A percentile compares a stretch with the other conserved stretches of the same genome.
phyloP scores from a whole-genome alignment of 2,888 invertebrate genomes.

The Mesodorylaimus sp. region DNA sequence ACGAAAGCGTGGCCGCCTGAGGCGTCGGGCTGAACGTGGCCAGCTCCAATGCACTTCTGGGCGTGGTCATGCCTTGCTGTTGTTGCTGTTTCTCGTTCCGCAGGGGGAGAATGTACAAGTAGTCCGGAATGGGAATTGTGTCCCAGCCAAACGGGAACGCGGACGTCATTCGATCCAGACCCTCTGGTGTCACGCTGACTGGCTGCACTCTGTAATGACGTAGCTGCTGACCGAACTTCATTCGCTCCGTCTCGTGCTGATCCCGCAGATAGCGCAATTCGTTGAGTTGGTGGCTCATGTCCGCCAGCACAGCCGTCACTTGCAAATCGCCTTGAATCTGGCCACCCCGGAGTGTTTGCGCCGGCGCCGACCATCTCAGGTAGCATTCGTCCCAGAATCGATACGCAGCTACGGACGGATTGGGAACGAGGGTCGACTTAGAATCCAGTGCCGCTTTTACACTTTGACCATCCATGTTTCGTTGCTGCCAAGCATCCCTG shows the following conservation, averaged over 20 bases:
- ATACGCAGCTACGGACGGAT: constrained; percentile 31
- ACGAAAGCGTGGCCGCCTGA: no score
- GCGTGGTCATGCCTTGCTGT: background rate
- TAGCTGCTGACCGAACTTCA: no score
- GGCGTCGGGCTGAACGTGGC: background rate
- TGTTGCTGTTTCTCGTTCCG: background rate
- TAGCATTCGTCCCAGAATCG: constrained; percentile 74
- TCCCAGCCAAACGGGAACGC: background rate
- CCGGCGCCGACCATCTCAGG: constrained; percentile 64
- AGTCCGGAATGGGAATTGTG: background rate
- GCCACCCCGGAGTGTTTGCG: constrained; percentile 56
- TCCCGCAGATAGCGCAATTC: no score
- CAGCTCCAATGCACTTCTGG: background rate
- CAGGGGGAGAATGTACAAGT: background rate
- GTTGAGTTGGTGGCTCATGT: background rate
- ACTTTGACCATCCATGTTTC: no score
- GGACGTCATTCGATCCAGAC: background rate
- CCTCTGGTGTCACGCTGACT: background rate
- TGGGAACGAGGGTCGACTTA: no score
- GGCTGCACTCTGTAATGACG: background rate
- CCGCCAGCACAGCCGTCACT: background rate
- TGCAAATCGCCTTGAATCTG: background rate
- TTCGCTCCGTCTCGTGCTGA: no score
- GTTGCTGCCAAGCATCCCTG: no score
- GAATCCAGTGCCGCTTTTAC: no score